Conservation (phyloP, 2,888 invertebrate genomes). For the Tetropium fuscum region DNA sequence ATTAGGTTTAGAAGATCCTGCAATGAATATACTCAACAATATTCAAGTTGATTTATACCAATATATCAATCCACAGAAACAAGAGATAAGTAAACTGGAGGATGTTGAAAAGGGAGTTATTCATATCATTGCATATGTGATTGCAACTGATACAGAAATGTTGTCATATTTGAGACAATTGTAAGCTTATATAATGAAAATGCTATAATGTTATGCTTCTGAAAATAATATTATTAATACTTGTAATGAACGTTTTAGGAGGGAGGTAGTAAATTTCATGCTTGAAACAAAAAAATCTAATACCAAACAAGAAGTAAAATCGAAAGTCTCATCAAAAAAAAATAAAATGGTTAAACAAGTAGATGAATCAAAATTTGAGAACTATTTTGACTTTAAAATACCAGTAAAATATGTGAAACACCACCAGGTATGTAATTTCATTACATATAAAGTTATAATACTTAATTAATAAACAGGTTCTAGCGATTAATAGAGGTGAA, state of each 20-base stretch:
- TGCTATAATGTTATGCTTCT: too few relatives aligned
- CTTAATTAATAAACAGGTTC: slow-evolving; percentile 68
- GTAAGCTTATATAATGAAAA: too few relatives aligned
- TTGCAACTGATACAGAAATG: too few relatives aligned
- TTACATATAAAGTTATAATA: neutral
- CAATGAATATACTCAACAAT: too few relatives aligned
- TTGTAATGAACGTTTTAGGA: slow-evolving; percentile 58
- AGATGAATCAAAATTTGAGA: slow-evolving; percentile 77
- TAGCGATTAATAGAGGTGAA: slow-evolving; percentile 92
- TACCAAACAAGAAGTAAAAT: slow-evolving; percentile 55
- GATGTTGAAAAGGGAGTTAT: too few relatives aligned
- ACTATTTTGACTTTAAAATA: slow-evolving; percentile 81
- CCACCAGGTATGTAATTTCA: slow-evolving; percentile 73
- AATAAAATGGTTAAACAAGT: slow-evolving; percentile 39
- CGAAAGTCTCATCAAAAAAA: slow-evolving; percentile 42
- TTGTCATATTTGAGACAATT: too few relatives aligned
- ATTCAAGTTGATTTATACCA: too few relatives aligned
- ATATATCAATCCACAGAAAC: too few relatives aligned
- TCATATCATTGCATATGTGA: too few relatives aligned
- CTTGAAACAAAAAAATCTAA: slow-evolving; percentile 68
- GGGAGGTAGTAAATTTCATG: slow-evolving; percentile 71
- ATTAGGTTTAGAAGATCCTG: too few relatives aligned
- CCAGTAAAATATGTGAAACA: slow-evolving; percentile 77
- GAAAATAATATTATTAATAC: too few relatives aligned
- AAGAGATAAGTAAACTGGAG: too few relatives aligned